phyloP scores from a whole-genome alignment of 2,797 vertebrate species.

The Onychomys leucogaster region DNA sequence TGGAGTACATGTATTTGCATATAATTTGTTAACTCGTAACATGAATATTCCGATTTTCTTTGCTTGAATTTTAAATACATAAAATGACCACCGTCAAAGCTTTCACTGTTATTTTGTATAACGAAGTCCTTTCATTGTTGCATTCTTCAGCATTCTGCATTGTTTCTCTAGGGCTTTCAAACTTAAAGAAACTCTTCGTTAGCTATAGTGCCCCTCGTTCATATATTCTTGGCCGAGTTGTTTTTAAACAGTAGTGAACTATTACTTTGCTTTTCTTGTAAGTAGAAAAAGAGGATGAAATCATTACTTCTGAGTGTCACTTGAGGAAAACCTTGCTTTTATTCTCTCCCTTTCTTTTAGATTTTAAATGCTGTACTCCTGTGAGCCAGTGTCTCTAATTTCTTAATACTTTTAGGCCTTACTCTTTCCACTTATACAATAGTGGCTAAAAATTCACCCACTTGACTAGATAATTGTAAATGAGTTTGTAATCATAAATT shows the following conservation, averaged over 20 bases:
- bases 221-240: not conserved
- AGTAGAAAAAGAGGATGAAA: not conserved
- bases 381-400: not conserved
- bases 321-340: no score
- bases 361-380: not conserved
- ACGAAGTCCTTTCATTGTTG: not conserved
- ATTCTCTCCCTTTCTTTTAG: no score
- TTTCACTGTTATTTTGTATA: not conserved
- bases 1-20: not conserved
- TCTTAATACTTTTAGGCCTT: not conserved
- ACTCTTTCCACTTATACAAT: not conserved
- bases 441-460: not conserved
- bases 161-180: not conserved
- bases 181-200: not conserved
- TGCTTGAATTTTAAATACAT: not conserved
- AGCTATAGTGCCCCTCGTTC: fast-evolving
- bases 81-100: not conserved
- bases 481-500: not conserved
- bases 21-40: not conserved
- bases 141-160: not conserved
- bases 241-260: not conserved
- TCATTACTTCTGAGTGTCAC: not conserved
- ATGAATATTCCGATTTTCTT: not conserved
- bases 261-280: not conserved
- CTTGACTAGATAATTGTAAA: not conserved